phyloP scores from a whole-genome alignment of 2,888 invertebrate species.

The Thera obeliscata region DNA sequence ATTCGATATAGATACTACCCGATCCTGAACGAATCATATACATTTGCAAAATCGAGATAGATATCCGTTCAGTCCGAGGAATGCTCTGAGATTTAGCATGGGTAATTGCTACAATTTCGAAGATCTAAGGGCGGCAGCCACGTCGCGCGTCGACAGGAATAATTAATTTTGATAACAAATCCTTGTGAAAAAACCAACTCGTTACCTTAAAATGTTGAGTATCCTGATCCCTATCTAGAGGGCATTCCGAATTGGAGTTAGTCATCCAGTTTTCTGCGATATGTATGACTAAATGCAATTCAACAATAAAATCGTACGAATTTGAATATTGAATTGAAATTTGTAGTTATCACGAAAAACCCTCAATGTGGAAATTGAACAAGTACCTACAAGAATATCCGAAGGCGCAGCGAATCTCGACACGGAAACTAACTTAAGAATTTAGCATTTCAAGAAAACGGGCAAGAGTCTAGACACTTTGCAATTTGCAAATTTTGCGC shows the following conservation, averaged over 20 bases:
- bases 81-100: slow-evolving; percentile 33
- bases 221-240: slow-evolving; percentile 37
- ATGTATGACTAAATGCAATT: slow-evolving; percentile 11
- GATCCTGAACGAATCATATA: slow-evolving; percentile 44
- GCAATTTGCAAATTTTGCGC: slow-evolving; percentile 77
- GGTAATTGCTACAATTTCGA: slow-evolving; percentile 41
- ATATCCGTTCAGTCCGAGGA: slow-evolving; percentile 36
- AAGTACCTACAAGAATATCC: slow-evolving; percentile 25
- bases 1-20: slow-evolving; percentile 42
- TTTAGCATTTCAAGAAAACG: slow-evolving; percentile 60
- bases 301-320: background rate
- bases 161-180: slow-evolving; percentile 40
- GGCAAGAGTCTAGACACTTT: slow-evolving; percentile 76
- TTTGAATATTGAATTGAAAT: background rate
- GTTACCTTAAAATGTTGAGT: slow-evolving; percentile 33
- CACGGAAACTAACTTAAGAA: slow-evolving; percentile 53
- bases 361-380: slow-evolving; percentile 56
- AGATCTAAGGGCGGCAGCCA: slow-evolving; percentile 26
- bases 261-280: slow-evolving; percentile 25
- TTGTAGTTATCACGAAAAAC: slow-evolving; percentile 52
- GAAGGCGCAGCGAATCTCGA: slow-evolving; percentile 66
- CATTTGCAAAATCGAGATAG: slow-evolving; percentile 32
- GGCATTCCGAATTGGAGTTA: slow-evolving; percentile 27
- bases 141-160: slow-evolving; percentile 33
- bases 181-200: slow-evolving; percentile 29